Evolutionary conservation across 2,888 invertebrate species (phyloP).

Genomic region (Archaeoteleia sp.): DNA sequence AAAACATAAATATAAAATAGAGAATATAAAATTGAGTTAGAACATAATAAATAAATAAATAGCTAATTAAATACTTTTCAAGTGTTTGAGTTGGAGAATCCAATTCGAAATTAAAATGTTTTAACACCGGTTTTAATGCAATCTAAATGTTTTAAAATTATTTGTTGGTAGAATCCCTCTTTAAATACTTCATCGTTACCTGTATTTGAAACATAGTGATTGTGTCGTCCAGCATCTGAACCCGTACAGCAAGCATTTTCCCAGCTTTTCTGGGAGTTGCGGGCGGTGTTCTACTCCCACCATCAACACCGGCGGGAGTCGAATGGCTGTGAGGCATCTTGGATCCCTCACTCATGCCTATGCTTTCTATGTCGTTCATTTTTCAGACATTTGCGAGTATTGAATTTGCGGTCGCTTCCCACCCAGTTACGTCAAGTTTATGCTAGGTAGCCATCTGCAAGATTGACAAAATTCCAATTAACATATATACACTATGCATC

Average conservation of each 20-base stretch:
- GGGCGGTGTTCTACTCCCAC: constrained; percentile 84
- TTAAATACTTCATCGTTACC: too few relatives aligned
- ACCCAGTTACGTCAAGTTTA: constrained; percentile 26
- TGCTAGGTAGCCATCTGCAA: constrained; percentile 65
- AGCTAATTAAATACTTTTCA: too few relatives aligned
- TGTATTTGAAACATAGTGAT: constrained; percentile 94
- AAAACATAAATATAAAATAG: too few relatives aligned
- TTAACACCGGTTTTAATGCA: too few relatives aligned
- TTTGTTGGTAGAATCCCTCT: too few relatives aligned
- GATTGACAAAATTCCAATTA: constrained; percentile 14
- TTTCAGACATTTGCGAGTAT: constrained; percentile 56
- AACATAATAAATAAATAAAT: too few relatives aligned
- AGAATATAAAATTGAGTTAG: too few relatives aligned
- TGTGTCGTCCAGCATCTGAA: constrained; percentile 93
- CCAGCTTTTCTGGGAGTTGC: constrained; percentile 89
- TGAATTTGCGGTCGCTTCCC: constrained; percentile 37
- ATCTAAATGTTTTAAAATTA: too few relatives aligned
- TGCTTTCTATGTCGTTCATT: constrained; percentile 71
- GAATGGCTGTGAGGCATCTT: constrained; percentile 90
- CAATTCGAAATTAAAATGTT: too few relatives aligned
- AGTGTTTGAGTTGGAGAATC: too few relatives aligned
- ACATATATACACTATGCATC: background rate
- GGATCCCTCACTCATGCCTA: constrained; percentile 75
- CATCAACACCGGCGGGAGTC: constrained; percentile 89
- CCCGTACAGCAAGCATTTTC: constrained; percentile 90